Evolutionary conservation across 2,888 invertebrate species (phyloP).

Genomic region (Hirtodrosophila duncani): DNA sequence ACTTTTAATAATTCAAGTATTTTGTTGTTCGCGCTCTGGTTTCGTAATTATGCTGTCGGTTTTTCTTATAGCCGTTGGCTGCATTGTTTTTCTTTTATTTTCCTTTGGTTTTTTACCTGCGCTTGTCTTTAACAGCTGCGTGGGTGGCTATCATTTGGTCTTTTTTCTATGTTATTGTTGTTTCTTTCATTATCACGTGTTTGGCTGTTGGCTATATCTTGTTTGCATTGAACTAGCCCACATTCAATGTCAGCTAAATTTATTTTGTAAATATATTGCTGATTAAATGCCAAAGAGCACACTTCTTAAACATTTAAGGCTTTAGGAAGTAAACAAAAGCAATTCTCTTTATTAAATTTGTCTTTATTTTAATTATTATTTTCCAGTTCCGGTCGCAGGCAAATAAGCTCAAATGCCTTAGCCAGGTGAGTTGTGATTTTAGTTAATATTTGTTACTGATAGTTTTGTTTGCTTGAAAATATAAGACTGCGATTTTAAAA

Average conservation of each 20-base stretch:
- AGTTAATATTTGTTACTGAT: background rate
- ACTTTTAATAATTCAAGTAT: no score
- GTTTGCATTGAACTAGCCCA: constrained; percentile 10
- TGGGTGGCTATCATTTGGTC: constrained; percentile 47
- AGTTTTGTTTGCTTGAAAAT: background rate
- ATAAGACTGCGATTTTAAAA: background rate
- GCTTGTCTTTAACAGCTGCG: constrained; percentile 28
- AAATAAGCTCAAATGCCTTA: constrained; percentile 91
- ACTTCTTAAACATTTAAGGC: no score
- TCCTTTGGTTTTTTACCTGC: constrained; percentile 34
- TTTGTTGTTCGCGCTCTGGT: no score
- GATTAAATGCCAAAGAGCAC: constrained; percentile 16
- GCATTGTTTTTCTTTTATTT: constrained; percentile 1
- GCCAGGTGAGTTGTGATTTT: constrained; percentile 83
- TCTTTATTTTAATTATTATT: constrained; percentile 31
- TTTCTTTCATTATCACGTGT: constrained; percentile 54
- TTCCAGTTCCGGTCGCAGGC: constrained; percentile 88
- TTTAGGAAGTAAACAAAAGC: constrained; percentile 8
- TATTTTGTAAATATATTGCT: constrained; percentile 36
- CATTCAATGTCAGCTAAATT: constrained; percentile 54
- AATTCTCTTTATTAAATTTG: constrained; percentile 4
- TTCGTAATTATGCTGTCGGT: constrained; percentile 12
- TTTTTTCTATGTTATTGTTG: constrained; percentile 17
- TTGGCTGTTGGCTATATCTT: constrained; percentile 23
- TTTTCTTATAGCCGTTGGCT: constrained; percentile 22